Conservation (phyloP, 2,888 invertebrate species). For the Desoria tigrina region DNA sequence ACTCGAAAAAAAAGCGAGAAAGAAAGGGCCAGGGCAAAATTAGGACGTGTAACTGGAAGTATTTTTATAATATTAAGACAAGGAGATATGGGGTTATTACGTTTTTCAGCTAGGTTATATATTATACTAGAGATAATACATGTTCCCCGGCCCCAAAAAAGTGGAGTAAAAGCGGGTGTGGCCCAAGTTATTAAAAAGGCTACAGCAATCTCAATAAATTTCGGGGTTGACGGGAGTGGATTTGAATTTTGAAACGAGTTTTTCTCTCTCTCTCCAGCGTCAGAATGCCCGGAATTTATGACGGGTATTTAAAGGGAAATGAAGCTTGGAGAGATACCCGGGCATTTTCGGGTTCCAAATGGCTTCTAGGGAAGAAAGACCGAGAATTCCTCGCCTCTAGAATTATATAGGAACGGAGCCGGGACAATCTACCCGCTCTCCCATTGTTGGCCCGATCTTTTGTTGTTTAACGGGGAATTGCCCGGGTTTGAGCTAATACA, state of each 20-base stretch:
- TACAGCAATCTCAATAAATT: constrained; percentile 8
- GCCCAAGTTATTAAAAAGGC: constrained; percentile 14
- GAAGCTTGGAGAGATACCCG: constrained; percentile 16
- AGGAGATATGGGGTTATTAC: no score
- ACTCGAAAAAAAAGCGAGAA: background rate
- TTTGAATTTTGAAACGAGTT: constrained; percentile 19
- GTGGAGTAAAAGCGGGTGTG: constrained; percentile 9
- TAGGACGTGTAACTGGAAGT: no score
- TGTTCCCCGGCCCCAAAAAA: no score
- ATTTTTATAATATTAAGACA: no score
- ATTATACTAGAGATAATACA: no score
- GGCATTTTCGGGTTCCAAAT: constrained; percentile 2
- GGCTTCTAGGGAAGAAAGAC: constrained; percentile 4
- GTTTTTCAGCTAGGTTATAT: no score
- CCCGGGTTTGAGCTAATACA: background rate
- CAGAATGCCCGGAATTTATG: constrained; percentile 11
- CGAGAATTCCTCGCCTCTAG: no score
- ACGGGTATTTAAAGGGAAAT: constrained; percentile 21
- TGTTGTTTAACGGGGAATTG: background rate
- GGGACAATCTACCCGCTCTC: no score
- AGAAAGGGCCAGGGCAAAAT: background rate
- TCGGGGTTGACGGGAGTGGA: constrained; percentile 13
- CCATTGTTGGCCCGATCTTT: no score
- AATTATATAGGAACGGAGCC: no score
- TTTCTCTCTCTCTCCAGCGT: background rate